These are phyloP conservation scores for Listronotus oregonensis DNA, from an alignment of 1,140 invertebrate genomes.

Conservation along the genomic window DNA sequence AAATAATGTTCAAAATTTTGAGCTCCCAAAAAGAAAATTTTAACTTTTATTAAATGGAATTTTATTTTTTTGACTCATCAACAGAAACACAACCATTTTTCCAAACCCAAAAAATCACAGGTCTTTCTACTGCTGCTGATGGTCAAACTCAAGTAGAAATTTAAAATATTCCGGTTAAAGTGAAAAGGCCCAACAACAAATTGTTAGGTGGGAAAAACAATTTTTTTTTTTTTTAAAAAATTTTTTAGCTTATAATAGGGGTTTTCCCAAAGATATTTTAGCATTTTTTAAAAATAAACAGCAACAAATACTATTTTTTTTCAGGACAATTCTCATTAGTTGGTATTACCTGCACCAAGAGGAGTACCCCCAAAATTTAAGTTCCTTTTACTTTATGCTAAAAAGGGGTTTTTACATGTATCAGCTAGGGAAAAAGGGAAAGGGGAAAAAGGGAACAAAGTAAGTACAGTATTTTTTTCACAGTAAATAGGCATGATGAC, in stretches of 20 bases:
- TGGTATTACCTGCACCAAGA: conserved; percentile 74
- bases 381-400: conserved; percentile 97
- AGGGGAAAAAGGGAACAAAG: conserved; percentile 99
- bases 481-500: too few relatives aligned
- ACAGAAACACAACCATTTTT: conserved; percentile 68
- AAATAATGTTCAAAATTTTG: too few relatives aligned
- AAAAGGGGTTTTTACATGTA: conserved; percentile 99
- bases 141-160: conserved; percentile 57
- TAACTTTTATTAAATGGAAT: too few relatives aligned
- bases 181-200: conserved; percentile 81
- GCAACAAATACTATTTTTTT: too few relatives aligned
- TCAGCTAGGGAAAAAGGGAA: conserved; percentile 95
- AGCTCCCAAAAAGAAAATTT: too few relatives aligned
- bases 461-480: too few relatives aligned
- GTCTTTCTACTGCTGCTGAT: conserved; percentile 57
- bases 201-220: conserved; percentile 55
- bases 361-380: conserved; percentile 87
- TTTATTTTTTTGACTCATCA: conserved; percentile 50
- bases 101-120: conserved; percentile 71
- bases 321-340: conserved; percentile 75
- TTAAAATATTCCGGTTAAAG: conserved; percentile 73
- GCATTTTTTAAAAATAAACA: too few relatives aligned
- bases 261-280: too few relatives aligned
- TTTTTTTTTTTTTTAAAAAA: background rate
- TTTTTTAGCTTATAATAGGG: too few relatives aligned